These are phyloP conservation scores for Apoderus coryli DNA, from an alignment of 2,888 invertebrate species.

Conservation along the genomic window DNA sequence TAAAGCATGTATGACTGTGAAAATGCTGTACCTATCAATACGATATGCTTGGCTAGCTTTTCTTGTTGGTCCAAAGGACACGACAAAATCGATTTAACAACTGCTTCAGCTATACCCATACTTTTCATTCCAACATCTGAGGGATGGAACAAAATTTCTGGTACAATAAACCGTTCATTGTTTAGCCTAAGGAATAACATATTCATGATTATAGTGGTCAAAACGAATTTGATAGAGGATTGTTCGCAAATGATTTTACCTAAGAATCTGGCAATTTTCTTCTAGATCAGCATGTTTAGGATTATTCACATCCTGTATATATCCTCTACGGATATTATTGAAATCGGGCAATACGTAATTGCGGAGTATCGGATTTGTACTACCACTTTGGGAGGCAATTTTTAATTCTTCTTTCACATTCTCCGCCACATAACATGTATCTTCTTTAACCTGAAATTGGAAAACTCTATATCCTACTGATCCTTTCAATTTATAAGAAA, in stretches of 20 bases:
- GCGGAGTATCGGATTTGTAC: slow-evolving; percentile 55
- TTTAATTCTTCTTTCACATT: slow-evolving; percentile 72
- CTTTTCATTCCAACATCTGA: slow-evolving; percentile 83
- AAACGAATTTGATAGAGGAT: too few relatives aligned
- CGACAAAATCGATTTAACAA: slow-evolving; percentile 58
- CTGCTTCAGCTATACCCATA: slow-evolving; percentile 87
- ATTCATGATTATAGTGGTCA: too few relatives aligned
- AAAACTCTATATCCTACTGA: too few relatives aligned
- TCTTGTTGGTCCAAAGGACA: slow-evolving; percentile 64
- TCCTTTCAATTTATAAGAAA: too few relatives aligned
- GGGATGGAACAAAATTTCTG: slow-evolving; percentile 89
- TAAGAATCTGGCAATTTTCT: slow-evolving; percentile 50
- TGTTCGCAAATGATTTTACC: too few relatives aligned
- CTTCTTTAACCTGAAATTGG: slow-evolving; percentile 98
- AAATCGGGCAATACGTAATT: slow-evolving; percentile 97
- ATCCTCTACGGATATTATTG: slow-evolving; percentile 71
- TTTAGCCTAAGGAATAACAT: too few relatives aligned
- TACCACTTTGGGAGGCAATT: slow-evolving; percentile 42
- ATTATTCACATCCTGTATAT: slow-evolving; percentile 25
- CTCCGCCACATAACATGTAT: slow-evolving; percentile 83
- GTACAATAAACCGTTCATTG: slow-evolving; percentile 89
- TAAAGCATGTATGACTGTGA: too few relatives aligned
- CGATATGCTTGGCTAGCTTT: slow-evolving; percentile 66
- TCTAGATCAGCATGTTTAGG: slow-evolving; percentile 20
- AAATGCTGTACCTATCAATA: too few relatives aligned